Percentiles rank a stretch among this genome's conserved stretches.
Conservation (phyloP, 2,888 invertebrate species). For the Pycnomerus fuliginosus region DNA sequence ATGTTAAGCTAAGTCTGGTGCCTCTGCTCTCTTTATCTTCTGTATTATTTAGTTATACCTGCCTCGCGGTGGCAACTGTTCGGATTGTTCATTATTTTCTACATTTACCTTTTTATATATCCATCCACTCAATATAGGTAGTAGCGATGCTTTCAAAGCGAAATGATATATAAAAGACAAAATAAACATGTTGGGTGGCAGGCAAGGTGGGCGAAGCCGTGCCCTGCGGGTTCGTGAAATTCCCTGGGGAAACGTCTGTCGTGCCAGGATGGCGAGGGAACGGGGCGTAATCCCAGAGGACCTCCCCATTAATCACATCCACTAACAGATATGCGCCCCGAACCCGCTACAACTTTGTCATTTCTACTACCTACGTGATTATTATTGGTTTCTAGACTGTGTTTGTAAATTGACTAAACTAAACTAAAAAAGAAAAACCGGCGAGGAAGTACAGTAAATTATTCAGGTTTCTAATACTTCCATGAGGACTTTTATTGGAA, state of each 20-base stretch:
- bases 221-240: slow-evolving; percentile 30
- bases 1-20: slow-evolving; percentile 40
- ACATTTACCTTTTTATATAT: too few species aligned
- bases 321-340: slow-evolving; percentile 43
- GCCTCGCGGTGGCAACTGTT: slow-evolving; percentile 32
- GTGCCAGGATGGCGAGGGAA: slow-evolving; percentile 37
- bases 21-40: slow-evolving; percentile 40
- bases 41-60: slow-evolving; percentile 45
- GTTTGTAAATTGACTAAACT: slow-evolving; percentile 21
- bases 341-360: slow-evolving; percentile 44
- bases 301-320: slow-evolving; percentile 54
- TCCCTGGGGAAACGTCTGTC: slow-evolving; percentile 39
- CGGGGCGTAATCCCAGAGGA: slow-evolving; percentile 45
- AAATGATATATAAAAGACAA: too few species aligned
- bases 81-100: slow-evolving; percentile 28
- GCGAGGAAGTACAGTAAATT: too few species aligned
- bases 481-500: too few species aligned
- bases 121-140: slow-evolving; percentile 19
- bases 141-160: too few species aligned
- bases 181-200: too few species aligned
- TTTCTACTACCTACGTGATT: slow-evolving; percentile 37
- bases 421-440: too few species aligned
- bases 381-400: slow-evolving; percentile 35
- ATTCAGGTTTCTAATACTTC: too few species aligned
- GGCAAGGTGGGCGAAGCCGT: slow-evolving; percentile 32